phyloP scores from a whole-genome alignment of 1,140 invertebrate species.

The Latrodectus geometricus region DNA sequence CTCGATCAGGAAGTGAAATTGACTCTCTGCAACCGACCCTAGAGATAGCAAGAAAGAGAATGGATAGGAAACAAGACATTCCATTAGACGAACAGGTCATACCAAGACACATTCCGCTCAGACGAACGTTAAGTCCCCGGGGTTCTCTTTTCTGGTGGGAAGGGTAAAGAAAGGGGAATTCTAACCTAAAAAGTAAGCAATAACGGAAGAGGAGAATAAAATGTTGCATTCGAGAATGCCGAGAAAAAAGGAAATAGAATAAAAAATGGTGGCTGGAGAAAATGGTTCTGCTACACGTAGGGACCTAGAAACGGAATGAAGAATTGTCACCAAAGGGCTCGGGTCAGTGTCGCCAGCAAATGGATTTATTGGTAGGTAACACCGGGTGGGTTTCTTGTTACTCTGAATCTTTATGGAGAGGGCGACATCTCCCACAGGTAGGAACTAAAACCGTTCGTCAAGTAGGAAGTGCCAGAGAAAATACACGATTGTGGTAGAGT shows the following conservation, averaged over 20 bases:
- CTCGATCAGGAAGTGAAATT: no score
- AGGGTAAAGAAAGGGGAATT: not conserved
- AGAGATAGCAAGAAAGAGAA: not conserved
- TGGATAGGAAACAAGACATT: slow-evolving; percentile 23
- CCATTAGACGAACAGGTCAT: slow-evolving; percentile 32
- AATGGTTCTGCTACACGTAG: not conserved
- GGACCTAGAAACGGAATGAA: slow-evolving; percentile 26
- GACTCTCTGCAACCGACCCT: not conserved
- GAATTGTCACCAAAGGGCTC: slow-evolving; percentile 35
- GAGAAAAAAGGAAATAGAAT: no score
- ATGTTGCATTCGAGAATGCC: not conserved
- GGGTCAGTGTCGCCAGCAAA: slow-evolving; percentile 37
- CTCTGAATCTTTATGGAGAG: slow-evolving; percentile 40
- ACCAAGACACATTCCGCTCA: slow-evolving; percentile 13
- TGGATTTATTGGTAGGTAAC: slow-evolving; percentile 42
- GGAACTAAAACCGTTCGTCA: slow-evolving; percentile 22
- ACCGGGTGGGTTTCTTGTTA: slow-evolving; percentile 10
- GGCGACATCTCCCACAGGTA: slow-evolving; percentile 34
- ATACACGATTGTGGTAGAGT: slow-evolving; percentile 2
- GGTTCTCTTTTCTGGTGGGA: not conserved
- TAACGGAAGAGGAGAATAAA: slow-evolving; percentile 2
- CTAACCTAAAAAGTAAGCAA: slow-evolving; percentile 15
- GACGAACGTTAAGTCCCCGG: slow-evolving; percentile 5
- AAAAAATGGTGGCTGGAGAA: not conserved
- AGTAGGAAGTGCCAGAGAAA: not conserved